Evolutionary conservation across 1,140 invertebrate genomes (phyloP).

Genomic region (Campoletis sonorensis): DNA sequence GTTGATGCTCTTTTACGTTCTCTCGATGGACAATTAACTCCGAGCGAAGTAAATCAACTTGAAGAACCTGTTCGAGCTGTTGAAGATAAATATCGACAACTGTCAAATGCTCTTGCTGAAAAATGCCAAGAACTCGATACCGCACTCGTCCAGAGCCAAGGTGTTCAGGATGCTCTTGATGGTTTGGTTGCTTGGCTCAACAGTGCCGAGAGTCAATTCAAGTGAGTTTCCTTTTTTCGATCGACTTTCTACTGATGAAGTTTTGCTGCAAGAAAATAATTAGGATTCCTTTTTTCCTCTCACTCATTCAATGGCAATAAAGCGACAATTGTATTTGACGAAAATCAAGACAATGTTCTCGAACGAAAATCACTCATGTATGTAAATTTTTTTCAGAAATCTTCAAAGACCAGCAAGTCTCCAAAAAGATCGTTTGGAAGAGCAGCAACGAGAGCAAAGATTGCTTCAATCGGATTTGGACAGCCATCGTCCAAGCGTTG

Average conservation of each 20-base stretch:
- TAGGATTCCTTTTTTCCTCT: background rate
- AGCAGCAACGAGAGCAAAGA: constrained; percentile 91
- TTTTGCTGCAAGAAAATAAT: background rate
- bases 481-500: constrained; percentile 89
- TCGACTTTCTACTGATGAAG: no score
- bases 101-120: constrained; percentile 83
- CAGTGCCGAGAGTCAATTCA: constrained; percentile 88
- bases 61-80: constrained; percentile 88
- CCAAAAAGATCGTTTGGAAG: constrained; percentile 91
- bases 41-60: constrained; percentile 85
- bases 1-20: constrained; percentile 84
- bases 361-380: no score
- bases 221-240: constrained; percentile 76
- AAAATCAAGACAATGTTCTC: no score
- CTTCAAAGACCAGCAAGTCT: constrained; percentile 90
- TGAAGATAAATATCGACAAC: constrained; percentile 85
- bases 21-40: constrained; percentile 87
- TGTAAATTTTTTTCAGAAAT: constrained; percentile 71
- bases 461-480: constrained; percentile 89
- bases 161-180: constrained; percentile 95
- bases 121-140: constrained; percentile 92
- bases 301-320: no score
- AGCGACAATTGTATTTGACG: no score
- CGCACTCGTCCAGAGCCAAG: constrained; percentile 93
- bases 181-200: constrained; percentile 90